Evolutionary conservation across 2,113 vertebrate species (phyloP), one percentile per base, ranked within the genome.

Genomic region (Chaetodon trifascialis): DNA sequence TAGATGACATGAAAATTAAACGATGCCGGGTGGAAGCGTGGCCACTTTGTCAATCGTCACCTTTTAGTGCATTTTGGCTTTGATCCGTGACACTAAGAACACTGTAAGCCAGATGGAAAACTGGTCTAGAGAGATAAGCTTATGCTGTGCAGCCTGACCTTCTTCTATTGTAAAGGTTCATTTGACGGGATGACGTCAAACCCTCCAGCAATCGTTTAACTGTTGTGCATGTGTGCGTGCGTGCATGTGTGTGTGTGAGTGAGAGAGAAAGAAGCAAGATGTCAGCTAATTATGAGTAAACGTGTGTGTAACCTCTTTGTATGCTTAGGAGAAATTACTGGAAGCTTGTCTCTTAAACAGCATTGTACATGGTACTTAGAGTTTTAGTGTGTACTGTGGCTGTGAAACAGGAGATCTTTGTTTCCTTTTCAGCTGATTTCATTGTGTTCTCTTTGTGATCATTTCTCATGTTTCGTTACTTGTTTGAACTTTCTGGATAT

Each of bases 161-260:
- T 84, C 71, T 56, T 40, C 14, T 21, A 23, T 36, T 73, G 55
- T 25, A 51, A 21, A 76, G 42, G 25, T 30, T 67, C 3, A 12
- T 63, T 58, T 67, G 55, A 69, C 4, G 4, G 15, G 47, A 73
- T 80, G 79, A 79, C 62, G 46, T 86, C 65, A 83, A 66, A 64
- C 46, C 34, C 16, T 67, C 4, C 7, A n/a, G 21, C 21, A 58
- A n/a, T 76, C 52, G 10, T 49, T 58, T 19, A 54, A 1, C 58
- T 49, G 10, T 7, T 71, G 56, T 17, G 4, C 49, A 6, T 36
- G 58, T 40, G 10, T 42, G 4, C 46, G 4, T 51, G 15, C 34
- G 21, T 46, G 30, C 30, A 55, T 69, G 55, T 51, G 46, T 15
- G 30, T 8, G 6, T n/a, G 1, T 12, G 8, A 11, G 5, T 8